phyloP scores from a whole-genome alignment of 2,888 invertebrate genomes.

The Cheilosia impressa region DNA sequence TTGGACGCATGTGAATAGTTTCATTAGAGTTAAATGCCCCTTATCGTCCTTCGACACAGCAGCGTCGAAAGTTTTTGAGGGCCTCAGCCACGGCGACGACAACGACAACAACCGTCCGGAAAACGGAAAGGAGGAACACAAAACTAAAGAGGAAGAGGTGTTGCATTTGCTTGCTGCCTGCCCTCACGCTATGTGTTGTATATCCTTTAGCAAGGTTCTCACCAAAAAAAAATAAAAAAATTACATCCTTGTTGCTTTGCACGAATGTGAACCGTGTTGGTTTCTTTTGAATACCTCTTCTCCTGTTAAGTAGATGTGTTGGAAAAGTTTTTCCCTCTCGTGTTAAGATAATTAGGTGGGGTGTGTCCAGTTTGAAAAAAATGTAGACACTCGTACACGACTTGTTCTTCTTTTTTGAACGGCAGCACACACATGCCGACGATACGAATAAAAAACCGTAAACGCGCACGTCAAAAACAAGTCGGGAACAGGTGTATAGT shows the following conservation, averaged over 20 bases:
- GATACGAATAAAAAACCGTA: background rate
- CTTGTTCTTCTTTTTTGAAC: too few species aligned
- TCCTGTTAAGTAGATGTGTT: slow-evolving; percentile 51
- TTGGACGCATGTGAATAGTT: slow-evolving; percentile 74
- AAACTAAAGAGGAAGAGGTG: slow-evolving; percentile 33
- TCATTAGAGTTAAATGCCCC: slow-evolving; percentile 72
- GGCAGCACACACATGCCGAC: slow-evolving; percentile 24
- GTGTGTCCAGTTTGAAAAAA: slow-evolving; percentile 54
- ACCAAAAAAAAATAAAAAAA: background rate
- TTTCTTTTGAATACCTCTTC: slow-evolving; percentile 28
- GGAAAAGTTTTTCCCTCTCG: slow-evolving; percentile 45
- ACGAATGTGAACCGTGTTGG: slow-evolving; percentile 46
- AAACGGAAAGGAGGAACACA: background rate
- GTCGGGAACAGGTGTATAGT: slow-evolving; percentile 73
- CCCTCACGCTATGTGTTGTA: slow-evolving; percentile 59
- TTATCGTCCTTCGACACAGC: slow-evolving; percentile 50
- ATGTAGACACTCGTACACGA: background rate
- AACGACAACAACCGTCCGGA: slow-evolving; percentile 27
- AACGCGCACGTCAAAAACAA: slow-evolving; percentile 65
- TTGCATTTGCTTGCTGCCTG: slow-evolving; percentile 65
- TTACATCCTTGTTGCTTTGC: slow-evolving; percentile 31
- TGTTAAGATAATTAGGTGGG: slow-evolving; percentile 69
- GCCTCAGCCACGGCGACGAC: slow-evolving; percentile 29
- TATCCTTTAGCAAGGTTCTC: slow-evolving; percentile 24
- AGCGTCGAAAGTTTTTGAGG: slow-evolving; percentile 39